Evolutionary conservation across 2,888 invertebrate species (phyloP).

Genomic region (Muscina levida): DNA sequence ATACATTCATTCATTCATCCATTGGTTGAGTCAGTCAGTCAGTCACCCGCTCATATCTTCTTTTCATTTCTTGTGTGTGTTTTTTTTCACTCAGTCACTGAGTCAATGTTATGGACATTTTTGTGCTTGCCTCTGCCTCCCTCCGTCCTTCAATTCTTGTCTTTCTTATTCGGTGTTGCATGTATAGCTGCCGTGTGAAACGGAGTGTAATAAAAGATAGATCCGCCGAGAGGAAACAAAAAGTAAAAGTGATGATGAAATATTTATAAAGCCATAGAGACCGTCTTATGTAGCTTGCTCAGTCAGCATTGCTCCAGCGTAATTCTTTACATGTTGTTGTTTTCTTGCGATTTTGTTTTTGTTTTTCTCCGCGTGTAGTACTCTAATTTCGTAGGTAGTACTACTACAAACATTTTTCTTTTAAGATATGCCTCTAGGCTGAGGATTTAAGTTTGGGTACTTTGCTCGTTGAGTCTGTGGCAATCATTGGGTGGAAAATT

Average conservation of each 20-base stretch:
- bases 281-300: neutral
- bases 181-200: no score
- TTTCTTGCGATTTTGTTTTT: neutral
- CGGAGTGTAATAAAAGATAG: no score
- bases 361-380: neutral
- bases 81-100: constrained; percentile 49
- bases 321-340: neutral
- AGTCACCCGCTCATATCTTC: neutral
- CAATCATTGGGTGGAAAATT: no score
- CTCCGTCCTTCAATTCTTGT: no score
- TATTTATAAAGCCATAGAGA: constrained; percentile 38
- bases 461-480: neutral
- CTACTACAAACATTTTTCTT: neutral
- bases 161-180: no score
- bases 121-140: neutral
- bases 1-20: neutral
- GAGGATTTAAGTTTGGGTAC: neutral
- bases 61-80: no score
- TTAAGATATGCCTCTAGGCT: neutral
- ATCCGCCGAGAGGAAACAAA: constrained; percentile 10
- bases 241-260: constrained; percentile 52
- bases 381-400: neutral
- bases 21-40: constrained; percentile 1
- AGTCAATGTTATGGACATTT: constrained; percentile 54
- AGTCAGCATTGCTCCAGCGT: neutral